A percentile compares a stretch with the other conserved stretches of the same genome.
Evolutionary conservation across 1,140 invertebrate genomes (phyloP).

Genomic region (Chrysoperla carnea): DNA sequence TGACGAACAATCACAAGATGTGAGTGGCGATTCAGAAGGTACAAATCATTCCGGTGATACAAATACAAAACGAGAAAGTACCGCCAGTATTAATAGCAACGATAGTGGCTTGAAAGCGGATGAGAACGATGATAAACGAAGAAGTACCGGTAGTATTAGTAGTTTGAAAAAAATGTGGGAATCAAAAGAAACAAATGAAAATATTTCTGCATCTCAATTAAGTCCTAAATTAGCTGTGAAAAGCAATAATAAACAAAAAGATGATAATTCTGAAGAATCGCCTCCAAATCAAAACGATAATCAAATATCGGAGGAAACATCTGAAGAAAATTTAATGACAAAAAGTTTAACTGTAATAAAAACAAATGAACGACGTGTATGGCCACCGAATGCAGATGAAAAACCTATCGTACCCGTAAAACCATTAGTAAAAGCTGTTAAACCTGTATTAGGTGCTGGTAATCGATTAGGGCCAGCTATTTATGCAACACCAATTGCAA

Average conservation of each 20-base stretch:
- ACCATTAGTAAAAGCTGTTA: slow-evolving; percentile 34
- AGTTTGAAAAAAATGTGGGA: slow-evolving; percentile 88
- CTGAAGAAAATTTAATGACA: slow-evolving; percentile 24
- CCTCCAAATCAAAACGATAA: slow-evolving; percentile 12
- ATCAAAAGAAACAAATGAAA: slow-evolving; percentile 35
- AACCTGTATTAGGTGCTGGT: slow-evolving; percentile 24
- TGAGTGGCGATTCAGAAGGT: slow-evolving; percentile 19
- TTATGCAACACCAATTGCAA: slow-evolving; percentile 40
- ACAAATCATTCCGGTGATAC: slow-evolving; percentile 29
- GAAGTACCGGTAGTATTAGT: slow-evolving; percentile 81
- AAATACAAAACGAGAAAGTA: slow-evolving; percentile 24
- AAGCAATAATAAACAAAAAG: slow-evolving; percentile 19
- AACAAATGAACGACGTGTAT: slow-evolving; percentile 30
- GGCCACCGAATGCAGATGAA: slow-evolving; percentile 33
- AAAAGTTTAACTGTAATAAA: slow-evolving; percentile 25
- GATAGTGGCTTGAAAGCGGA: slow-evolving; percentile 27
- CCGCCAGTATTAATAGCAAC: slow-evolving; percentile 15
- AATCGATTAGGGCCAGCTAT: slow-evolving; percentile 28
- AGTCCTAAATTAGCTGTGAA: slow-evolving; percentile 42
- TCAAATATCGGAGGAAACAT: slow-evolving; percentile 27
- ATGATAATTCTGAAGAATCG: slow-evolving; percentile 12
- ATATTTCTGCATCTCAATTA: slow-evolving; percentile 22
- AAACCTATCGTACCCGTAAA: slow-evolving; percentile 56
- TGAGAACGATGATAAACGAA: slow-evolving; percentile 67
- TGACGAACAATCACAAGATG: slow-evolving; percentile 22